Conservation (phyloP, 2,888 invertebrate species). For the Scelioninae gen. 2 region DNA sequence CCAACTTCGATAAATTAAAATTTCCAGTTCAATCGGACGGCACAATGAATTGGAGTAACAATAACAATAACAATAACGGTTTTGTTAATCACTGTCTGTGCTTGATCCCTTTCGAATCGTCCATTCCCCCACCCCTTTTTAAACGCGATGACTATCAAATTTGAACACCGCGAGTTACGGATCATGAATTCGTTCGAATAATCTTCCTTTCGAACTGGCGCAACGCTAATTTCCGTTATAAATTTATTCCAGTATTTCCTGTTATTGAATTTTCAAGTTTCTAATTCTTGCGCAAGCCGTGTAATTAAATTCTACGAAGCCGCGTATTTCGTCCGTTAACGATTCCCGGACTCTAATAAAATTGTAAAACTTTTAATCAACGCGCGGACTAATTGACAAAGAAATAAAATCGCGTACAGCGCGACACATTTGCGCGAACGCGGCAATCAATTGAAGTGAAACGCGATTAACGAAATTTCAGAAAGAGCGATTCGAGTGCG, state of each 20-base stretch:
- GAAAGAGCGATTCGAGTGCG: no score
- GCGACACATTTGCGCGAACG: conserved; percentile 22
- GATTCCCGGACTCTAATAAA: conserved; percentile 35
- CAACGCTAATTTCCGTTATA: conserved; percentile 51
- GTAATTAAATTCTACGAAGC: conserved; percentile 42
- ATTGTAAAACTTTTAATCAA: conserved; percentile 28
- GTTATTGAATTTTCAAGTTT: conserved; percentile 52
- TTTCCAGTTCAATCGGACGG: no score
- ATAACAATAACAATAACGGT: no score
- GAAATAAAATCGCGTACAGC: conserved; percentile 21
- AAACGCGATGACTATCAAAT: conserved; percentile 16
- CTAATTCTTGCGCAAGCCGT: conserved; percentile 48
- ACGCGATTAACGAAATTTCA: conserved; percentile 22
- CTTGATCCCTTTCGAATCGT: no score
- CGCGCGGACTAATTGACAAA: conserved; percentile 33
- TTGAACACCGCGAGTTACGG: conserved; percentile 33
- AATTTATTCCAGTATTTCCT: conserved; percentile 53
- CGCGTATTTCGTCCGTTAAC: conserved; percentile 33
- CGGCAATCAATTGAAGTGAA: conserved; percentile 28
- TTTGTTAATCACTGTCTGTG: no score
- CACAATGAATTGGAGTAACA: no score
- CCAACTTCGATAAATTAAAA: no score
- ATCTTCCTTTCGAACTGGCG: conserved; percentile 36
- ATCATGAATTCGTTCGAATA: conserved; percentile 32
- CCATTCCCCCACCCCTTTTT: no score